Evolutionary conservation across 2,113 vertebrate species (phyloP).

Genomic region (Hypocryptadius cinnamomeus): DNA sequence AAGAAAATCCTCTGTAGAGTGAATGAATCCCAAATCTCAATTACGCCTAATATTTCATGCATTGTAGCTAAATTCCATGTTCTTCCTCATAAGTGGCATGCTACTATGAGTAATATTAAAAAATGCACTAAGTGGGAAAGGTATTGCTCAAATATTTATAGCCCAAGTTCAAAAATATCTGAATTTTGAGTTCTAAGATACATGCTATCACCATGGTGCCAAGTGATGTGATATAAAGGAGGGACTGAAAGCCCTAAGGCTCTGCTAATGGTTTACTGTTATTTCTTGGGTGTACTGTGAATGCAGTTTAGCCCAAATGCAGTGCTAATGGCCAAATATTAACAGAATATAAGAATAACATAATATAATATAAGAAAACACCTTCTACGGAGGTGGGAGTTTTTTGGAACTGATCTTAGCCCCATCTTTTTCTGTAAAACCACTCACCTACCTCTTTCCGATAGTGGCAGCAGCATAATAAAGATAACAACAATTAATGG

Average conservation of each 20-base stretch:
- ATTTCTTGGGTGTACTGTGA: not conserved
- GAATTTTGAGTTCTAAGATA: not conserved
- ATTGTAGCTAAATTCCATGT: not conserved
- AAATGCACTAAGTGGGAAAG: not conserved
- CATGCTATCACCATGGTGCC: not conserved
- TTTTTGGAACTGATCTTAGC: not conserved
- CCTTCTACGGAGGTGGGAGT: not conserved
- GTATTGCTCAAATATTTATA: not conserved
- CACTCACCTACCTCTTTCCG: slow-evolving; percentile 20
- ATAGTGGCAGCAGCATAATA: not conserved
- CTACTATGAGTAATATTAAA: not conserved
- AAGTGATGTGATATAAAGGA: not conserved
- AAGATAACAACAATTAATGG: slow-evolving; percentile 15
- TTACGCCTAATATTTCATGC: not conserved
- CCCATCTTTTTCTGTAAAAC: not conserved
- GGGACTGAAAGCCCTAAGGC: not conserved
- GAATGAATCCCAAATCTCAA: not conserved
- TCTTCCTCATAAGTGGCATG: not conserved
- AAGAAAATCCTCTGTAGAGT: not conserved
- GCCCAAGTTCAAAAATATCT: not conserved
- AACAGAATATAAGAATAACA: not conserved
- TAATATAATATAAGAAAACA: not conserved
- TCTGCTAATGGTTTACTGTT: not conserved
- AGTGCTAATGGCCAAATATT: not conserved
- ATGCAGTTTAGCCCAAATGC: not conserved